A percentile compares a stretch with the other conserved stretches of the same genome.
These are phyloP conservation scores for Saturnia japonica DNA, from an alignment of 2,888 invertebrate species.

Conservation along the genomic window DNA sequence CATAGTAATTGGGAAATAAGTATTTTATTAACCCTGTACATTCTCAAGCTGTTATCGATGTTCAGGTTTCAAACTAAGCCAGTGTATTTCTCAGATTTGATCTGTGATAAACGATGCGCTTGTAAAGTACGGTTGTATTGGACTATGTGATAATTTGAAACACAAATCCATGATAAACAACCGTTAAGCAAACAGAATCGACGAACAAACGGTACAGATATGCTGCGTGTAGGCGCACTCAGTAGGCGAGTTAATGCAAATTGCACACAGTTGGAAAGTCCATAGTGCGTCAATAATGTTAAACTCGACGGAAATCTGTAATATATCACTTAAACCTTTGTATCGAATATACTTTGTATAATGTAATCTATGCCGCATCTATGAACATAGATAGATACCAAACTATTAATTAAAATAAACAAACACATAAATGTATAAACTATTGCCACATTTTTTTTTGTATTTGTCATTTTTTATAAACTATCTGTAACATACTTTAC, in stretches of 20 bases:
- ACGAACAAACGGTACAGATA: slow-evolving; percentile 11
- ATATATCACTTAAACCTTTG: no score
- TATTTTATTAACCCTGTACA: no score
- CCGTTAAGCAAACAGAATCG: neutral
- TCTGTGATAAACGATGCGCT: neutral
- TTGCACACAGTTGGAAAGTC: neutral
- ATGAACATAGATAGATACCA: no score
- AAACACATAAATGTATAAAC: no score
- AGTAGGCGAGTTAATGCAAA: slow-evolving; percentile 18
- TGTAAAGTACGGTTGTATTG: neutral
- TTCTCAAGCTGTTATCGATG: no score
- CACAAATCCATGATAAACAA: slow-evolving; percentile 8
- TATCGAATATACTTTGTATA: no score
- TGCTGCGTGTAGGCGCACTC: slow-evolving; percentile 15
- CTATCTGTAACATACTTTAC: no score
- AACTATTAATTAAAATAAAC: no score
- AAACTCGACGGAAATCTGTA: neutral
- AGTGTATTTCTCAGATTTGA: neutral
- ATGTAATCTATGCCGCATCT: no score
- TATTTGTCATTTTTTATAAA: no score
- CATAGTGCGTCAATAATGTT: neutral
- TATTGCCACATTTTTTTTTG: no score
- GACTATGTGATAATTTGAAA: neutral
- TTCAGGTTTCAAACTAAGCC: neutral
- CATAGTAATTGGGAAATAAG: no score